Evolutionary conservation across 2,797 vertebrate genomes (phyloP).

Genomic region (Tenualosa thibaudeaui): DNA sequence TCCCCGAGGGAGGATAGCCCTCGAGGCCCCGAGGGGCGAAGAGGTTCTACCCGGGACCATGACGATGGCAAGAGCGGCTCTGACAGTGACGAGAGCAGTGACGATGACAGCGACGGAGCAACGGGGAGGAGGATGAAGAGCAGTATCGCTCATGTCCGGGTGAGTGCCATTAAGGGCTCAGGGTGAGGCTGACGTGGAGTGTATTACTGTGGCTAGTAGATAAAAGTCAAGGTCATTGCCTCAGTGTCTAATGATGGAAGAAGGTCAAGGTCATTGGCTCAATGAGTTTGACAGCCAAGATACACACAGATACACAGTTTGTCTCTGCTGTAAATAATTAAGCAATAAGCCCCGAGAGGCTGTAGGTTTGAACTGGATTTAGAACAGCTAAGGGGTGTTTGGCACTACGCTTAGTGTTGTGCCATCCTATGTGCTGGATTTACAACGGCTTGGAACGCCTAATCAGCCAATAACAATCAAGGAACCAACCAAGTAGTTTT

Average conservation of each 20-base stretch:
- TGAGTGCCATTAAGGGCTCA: constrained; percentile 48
- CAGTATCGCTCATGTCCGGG: constrained; percentile 76
- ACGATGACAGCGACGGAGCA: constrained; percentile 62
- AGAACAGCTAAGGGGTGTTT: too few species aligned
- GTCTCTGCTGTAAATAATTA: not conserved
- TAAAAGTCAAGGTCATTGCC: too few species aligned
- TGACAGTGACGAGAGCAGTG: constrained; percentile 56
- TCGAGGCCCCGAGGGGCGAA: constrained; percentile 3
- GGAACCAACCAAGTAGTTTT: too few species aligned
- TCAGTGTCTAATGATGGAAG: not conserved
- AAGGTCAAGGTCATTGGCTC: not conserved
- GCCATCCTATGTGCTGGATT: too few species aligned
- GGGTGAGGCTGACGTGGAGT: not conserved
- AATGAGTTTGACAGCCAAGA: not conserved
- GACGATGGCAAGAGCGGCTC: constrained; percentile 47
- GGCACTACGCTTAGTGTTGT: too few species aligned
- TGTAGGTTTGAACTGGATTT: too few species aligned
- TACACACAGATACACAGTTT: not conserved
- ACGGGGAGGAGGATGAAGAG: constrained; percentile 69
- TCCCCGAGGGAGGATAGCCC: constrained; percentile 32
- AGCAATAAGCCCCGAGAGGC: too few species aligned
- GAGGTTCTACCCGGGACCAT: constrained; percentile 26
- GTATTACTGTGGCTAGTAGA: too few species aligned
- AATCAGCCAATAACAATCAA: too few species aligned
- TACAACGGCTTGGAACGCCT: too few species aligned